Percentiles rank a stretch among this genome's conserved stretches.
Evolutionary conservation across 2,797 vertebrate genomes (phyloP).

Genomic region (Liparis tanakae): DNA sequence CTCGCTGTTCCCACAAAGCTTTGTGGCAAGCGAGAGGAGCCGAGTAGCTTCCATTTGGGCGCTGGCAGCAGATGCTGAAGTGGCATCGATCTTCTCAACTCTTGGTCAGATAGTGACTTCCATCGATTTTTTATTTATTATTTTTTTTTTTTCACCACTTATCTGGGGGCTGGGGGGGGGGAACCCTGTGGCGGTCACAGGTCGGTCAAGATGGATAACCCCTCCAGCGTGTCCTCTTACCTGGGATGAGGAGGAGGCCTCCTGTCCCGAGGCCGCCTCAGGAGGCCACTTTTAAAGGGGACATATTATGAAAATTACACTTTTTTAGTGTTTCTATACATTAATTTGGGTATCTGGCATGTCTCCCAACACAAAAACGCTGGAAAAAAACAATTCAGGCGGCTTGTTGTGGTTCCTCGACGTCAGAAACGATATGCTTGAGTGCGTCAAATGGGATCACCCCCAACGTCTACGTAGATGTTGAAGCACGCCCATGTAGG

Average conservation of each 20-base stretch:
- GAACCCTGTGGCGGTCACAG: background rate
- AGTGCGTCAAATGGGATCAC: too few relatives aligned
- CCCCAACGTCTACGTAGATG: too few relatives aligned
- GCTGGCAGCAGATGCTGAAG: background rate
- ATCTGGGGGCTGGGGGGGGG: background rate
- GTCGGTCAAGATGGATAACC: background rate
- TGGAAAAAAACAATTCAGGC: too few relatives aligned
- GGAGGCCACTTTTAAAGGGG: background rate
- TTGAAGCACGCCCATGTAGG: too few relatives aligned
- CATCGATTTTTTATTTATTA: too few relatives aligned
- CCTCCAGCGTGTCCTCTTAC: background rate
- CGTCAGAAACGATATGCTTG: too few relatives aligned
- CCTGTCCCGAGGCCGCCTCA: background rate
- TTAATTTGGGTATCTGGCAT: too few relatives aligned
- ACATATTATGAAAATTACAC: too few relatives aligned
- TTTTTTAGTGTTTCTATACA: too few relatives aligned
- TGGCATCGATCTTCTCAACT: background rate
- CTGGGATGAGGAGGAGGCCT: background rate
- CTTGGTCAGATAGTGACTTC: background rate
- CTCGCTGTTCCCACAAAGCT: background rate
- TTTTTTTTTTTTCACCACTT: background rate
- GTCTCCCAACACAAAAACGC: too few relatives aligned
- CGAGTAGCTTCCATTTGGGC: background rate
- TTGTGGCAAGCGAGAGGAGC: too few relatives aligned
- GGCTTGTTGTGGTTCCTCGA: too few relatives aligned